Evolutionary conservation across 2,797 vertebrate species (phyloP), one percentile per base, ranked within the genome.

Genomic region (Eleutherodactylus coqui): DNA sequence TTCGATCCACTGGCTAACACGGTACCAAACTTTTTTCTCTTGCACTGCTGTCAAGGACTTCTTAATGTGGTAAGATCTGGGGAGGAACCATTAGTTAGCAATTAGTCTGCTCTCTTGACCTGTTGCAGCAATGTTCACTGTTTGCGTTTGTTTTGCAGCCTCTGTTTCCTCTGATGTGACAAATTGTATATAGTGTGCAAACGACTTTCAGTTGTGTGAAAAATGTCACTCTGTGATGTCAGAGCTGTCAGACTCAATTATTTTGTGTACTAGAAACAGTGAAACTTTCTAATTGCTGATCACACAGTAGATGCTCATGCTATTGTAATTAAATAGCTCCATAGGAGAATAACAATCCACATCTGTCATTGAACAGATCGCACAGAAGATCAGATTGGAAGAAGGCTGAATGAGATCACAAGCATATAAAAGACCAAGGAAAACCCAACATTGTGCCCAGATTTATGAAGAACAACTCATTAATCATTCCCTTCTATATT

Each of bases 21-120:
- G n/a, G n/a, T n/a, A n/a, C n/a, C n/a, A n/a, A n/a, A n/a, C n/a
- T n/a, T n/a, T n/a, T n/a, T n/a, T n/a, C n/a, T n/a, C 29, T 76
- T 62, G 7, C 79, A 24, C 11, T 45, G 43, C 49, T 51, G 19
- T 62, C 27, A 47, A 91, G 91, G 91, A 90, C 91, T 90, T 86
- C 90, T 90, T 90, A 91, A 91, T 90, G 90, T 90, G 90, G 90
- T 88, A 89, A 90, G 90, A 90, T 88, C 90, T 89, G 89, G 89
- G 89, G 89, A 91, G 90, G 88, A 88, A 88, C 89, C 89, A 90
- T 91, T 93, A 90, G 88, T 91, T 91, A 90, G 89, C 92, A 92
- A 93, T 94, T 92, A 93, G 92, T 92, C 87, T 90, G 90, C 89
- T 84, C 89, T 90, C 91, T 91, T 89, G 92, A 91, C 91, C 91